These are phyloP conservation scores for Tympanuchus pallidicinctus DNA, from an alignment of 2,113 vertebrate genomes.

Conservation along the genomic window DNA sequence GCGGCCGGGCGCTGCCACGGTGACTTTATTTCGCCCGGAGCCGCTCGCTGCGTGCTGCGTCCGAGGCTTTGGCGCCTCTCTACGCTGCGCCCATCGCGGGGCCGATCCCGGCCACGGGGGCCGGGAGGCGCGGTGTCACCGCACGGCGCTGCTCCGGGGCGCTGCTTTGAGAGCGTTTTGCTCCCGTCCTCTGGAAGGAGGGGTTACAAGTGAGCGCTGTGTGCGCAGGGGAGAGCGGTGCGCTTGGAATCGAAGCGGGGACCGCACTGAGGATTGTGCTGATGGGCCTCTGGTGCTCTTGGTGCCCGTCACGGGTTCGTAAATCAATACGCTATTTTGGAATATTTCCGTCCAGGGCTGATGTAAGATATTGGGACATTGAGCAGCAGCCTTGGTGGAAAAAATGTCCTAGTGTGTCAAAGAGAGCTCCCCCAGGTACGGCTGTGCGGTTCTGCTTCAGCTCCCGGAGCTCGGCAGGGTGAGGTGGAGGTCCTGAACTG, in stretches of 20 bases:
- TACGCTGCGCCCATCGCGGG: too few relatives aligned
- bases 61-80: too few relatives aligned
- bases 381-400: constrained; percentile 40
- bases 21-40: accelerated
- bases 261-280: neutral
- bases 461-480: neutral
- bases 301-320: neutral
- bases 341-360: constrained; percentile 54
- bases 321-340: constrained; percentile 44
- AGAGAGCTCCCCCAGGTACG: constrained; percentile 55
- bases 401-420: constrained; percentile 56
- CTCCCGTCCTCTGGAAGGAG: neutral
- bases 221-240: neutral
- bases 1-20: neutral
- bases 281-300: neutral
- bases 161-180: neutral
- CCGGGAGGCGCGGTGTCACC: too few relatives aligned
- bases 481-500: neutral
- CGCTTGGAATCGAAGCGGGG: neutral
- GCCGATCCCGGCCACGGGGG: too few relatives aligned
- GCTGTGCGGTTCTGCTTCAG: neutral
- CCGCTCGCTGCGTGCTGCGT: neutral
- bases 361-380: constrained; percentile 41
- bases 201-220: neutral
- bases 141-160: neutral